These are phyloP conservation scores for Antheraea pernyi DNA, from an alignment of 1,140 invertebrate genomes.

Conservation along the genomic window DNA sequence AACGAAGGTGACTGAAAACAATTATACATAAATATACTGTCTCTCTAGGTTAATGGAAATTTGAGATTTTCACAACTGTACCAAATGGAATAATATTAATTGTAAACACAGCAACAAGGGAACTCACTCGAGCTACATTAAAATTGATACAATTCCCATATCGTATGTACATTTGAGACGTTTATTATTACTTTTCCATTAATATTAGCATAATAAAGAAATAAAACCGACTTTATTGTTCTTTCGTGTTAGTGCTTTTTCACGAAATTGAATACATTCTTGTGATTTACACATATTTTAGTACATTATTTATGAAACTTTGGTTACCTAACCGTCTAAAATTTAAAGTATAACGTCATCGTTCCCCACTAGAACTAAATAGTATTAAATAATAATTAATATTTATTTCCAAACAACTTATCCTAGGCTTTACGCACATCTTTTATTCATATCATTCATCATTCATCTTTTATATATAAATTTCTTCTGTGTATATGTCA, in stretches of 20 bases:
- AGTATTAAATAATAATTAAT: too few species aligned
- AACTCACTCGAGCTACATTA: constrained; percentile 19
- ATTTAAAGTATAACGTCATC: neutral
- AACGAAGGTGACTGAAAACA: neutral
- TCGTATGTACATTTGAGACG: constrained; percentile 14
- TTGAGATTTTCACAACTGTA: neutral
- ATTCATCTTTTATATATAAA: too few species aligned
- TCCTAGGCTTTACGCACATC: too few species aligned
- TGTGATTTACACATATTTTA: neutral
- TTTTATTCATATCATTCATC: too few species aligned
- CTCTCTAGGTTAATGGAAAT: neutral
- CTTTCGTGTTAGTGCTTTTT: neutral
- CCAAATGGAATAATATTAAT: neutral
- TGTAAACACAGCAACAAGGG: constrained; percentile 10
- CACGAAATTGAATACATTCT: neutral
- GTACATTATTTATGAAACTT: neutral
- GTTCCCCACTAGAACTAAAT: too few species aligned
- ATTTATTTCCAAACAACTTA: too few species aligned
- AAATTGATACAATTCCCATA: constrained; percentile 27
- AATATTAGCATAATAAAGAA: constrained; percentile 29
- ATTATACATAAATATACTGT: neutral
- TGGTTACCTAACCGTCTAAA: neutral
- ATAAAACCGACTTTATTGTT: constrained; percentile 22
- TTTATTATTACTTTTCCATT: constrained; percentile 31
- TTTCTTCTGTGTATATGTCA: too few species aligned